Conservation (phyloP, 2,113 vertebrate species). For the Sterrhoptilus dennistouni region DNA sequence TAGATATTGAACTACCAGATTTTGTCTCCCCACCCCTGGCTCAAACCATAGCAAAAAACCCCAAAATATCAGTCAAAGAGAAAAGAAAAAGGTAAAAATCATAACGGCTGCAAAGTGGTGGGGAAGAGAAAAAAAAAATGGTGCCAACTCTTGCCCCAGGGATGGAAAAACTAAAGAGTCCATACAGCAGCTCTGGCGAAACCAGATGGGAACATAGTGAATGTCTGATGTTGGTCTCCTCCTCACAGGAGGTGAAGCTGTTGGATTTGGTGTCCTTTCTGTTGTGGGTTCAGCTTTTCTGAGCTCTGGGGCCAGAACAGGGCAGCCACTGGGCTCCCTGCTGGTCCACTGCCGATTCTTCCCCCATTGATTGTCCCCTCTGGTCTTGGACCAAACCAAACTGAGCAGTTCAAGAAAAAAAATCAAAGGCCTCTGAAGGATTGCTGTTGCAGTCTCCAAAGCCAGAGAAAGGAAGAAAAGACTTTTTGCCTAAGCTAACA, state of each 20-base stretch:
- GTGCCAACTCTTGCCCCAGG: background rate
- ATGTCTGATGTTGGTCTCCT: background rate
- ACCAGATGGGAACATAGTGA: background rate
- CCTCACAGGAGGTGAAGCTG: background rate
- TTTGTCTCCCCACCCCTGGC: rapidly evolving
- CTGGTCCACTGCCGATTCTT: rapidly evolving
- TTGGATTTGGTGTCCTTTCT: background rate
- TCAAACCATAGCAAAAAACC: background rate
- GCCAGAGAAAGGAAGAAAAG: background rate
- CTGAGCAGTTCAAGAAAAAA: background rate
- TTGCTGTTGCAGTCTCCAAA: background rate
- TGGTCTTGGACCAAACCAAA: background rate
- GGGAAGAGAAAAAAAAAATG: background rate
- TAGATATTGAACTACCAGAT: background rate
- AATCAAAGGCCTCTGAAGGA: background rate
- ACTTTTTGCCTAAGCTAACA: background rate
- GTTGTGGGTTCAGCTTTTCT: too few relatives aligned
- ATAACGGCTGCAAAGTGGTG: too few relatives aligned
- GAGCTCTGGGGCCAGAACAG: background rate
- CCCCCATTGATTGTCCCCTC: too few relatives aligned
- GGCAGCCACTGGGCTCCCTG: rapidly evolving
- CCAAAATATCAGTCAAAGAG: background rate
- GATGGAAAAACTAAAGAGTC: background rate
- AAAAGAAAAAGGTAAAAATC: background rate
- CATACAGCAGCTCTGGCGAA: background rate